Evolutionary conservation across 2,797 vertebrate species (phyloP).

Genomic region (Chelon labrosus): DNA sequence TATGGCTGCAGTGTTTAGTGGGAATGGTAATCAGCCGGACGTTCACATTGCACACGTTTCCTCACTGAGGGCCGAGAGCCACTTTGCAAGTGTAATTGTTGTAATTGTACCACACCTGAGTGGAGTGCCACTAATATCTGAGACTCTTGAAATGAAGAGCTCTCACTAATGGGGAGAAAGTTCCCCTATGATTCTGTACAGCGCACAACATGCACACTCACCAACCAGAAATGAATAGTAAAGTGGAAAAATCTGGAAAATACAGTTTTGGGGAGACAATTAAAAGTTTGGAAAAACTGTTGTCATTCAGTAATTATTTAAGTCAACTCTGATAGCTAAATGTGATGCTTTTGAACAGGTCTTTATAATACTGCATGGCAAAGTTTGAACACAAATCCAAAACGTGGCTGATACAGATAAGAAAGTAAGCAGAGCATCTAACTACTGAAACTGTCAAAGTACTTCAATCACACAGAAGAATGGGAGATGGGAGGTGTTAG

Average conservation of each 20-base stretch:
- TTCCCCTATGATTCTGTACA: constrained; percentile 33
- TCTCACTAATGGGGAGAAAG: constrained; percentile 66
- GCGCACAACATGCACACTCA: neutral
- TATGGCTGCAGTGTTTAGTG: constrained; percentile 41
- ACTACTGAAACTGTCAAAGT: constrained; percentile 65
- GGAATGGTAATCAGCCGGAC: constrained; percentile 52
- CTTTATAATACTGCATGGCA: constrained; percentile 11
- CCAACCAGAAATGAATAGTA: neutral
- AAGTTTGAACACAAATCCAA: constrained; percentile 43
- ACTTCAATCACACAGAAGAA: constrained; percentile 67
- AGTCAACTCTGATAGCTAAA: neutral
- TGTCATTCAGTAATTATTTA: neutral
- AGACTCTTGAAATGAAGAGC: constrained; percentile 71
- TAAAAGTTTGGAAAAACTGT: neutral
- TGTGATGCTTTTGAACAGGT: neutral
- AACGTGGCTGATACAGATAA: constrained; percentile 47
- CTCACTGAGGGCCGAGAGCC: constrained; percentile 54
- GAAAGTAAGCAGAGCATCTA: constrained; percentile 67
- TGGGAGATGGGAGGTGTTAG: constrained; percentile 64
- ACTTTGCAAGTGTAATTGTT: constrained; percentile 74
- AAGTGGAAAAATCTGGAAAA: neutral
- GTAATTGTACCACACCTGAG: constrained; percentile 73
- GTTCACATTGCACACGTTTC: constrained; percentile 45
- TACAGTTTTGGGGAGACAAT: neutral
- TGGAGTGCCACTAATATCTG: constrained; percentile 62